phyloP scores from a whole-genome alignment of 2,888 invertebrate genomes.

The Colostygia pectinataria region DNA sequence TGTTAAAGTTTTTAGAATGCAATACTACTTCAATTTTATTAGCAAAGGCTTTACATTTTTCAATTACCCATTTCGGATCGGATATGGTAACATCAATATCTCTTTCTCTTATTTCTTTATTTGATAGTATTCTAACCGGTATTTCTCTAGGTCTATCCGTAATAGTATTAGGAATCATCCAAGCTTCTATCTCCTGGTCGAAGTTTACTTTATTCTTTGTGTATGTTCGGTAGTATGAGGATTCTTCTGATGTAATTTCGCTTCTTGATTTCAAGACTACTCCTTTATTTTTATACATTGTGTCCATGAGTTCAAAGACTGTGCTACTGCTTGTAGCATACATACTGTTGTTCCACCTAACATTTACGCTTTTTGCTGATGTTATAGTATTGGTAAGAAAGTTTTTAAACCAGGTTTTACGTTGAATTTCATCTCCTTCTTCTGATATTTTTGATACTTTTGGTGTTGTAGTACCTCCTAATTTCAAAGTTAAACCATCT shows the following conservation, averaged over 20 bases:
- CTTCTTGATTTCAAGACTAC: slow-evolving; percentile 55
- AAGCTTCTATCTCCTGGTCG: slow-evolving; percentile 62
- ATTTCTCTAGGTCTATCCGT: slow-evolving; percentile 36
- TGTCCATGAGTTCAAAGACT: slow-evolving; percentile 60
- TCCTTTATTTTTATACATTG: slow-evolving; percentile 55
- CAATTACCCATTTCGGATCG: slow-evolving; percentile 59
- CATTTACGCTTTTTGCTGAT: slow-evolving; percentile 56
- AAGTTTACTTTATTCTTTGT: slow-evolving; percentile 52
- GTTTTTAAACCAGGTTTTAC: slow-evolving; percentile 58
- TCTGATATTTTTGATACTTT: slow-evolving; percentile 31
- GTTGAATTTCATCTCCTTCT: slow-evolving; percentile 44
- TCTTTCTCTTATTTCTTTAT: slow-evolving; percentile 28
- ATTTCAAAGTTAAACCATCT: slow-evolving; percentile 57
- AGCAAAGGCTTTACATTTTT: slow-evolving; percentile 59
- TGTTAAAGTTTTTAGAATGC: slow-evolving; percentile 50
- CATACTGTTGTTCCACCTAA: slow-evolving; percentile 66
- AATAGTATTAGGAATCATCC: slow-evolving; percentile 65
- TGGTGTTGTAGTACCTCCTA: slow-evolving; percentile 38
- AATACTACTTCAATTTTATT: slow-evolving; percentile 60
- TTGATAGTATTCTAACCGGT: slow-evolving; percentile 24
- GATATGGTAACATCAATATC: slow-evolving; percentile 49
- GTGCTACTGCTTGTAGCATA: slow-evolving; percentile 65
- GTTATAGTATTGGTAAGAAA: slow-evolving; percentile 52
- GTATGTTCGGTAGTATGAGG: slow-evolving; percentile 43
- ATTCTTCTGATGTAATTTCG: slow-evolving; percentile 50